Conservation (phyloP, 1,140 invertebrate species). For the Apocrypta bakeri region DNA sequence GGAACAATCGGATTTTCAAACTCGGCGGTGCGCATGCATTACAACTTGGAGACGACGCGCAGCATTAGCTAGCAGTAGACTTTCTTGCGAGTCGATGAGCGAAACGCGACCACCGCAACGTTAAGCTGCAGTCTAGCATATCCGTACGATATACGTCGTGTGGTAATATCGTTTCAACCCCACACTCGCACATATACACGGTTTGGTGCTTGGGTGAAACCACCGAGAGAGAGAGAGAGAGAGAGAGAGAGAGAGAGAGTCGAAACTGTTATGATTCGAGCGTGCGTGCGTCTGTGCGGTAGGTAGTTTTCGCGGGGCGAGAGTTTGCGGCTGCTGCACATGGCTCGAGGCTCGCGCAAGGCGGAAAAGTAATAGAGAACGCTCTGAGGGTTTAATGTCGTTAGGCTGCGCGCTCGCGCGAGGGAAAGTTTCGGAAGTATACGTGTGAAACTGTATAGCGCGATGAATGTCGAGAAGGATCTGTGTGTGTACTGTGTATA, state of each 20-base stretch:
- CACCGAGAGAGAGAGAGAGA: not conserved
- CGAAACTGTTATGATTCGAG: slow-evolving; percentile 20
- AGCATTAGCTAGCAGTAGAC: not conserved
- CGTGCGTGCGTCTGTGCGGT: not conserved
- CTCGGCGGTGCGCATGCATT: not conserved
- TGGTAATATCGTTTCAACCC: slow-evolving; percentile 18
- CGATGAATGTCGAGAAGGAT: not conserved
- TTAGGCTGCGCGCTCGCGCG: not conserved
- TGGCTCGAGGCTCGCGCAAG: not conserved
- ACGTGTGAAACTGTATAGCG: not conserved
- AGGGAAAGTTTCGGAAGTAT: not conserved
- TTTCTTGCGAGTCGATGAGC: slow-evolving; percentile 19
- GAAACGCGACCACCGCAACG: not conserved
- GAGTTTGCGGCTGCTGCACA: not conserved
- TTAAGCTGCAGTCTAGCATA: not conserved
- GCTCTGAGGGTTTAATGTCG: not conserved
- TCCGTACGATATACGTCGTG: not conserved
- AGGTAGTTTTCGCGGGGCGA: not conserved
- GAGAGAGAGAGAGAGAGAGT: not conserved
- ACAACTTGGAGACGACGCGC: not conserved
- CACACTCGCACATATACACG: too few species aligned
- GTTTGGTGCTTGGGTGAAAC: too few species aligned
- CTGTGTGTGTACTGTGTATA: too few species aligned
- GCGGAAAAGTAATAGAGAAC: not conserved
- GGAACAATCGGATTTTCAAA: not conserved